Evolutionary conservation across 2,797 vertebrate species (phyloP).

Genomic region (Lutra lutra): DNA sequence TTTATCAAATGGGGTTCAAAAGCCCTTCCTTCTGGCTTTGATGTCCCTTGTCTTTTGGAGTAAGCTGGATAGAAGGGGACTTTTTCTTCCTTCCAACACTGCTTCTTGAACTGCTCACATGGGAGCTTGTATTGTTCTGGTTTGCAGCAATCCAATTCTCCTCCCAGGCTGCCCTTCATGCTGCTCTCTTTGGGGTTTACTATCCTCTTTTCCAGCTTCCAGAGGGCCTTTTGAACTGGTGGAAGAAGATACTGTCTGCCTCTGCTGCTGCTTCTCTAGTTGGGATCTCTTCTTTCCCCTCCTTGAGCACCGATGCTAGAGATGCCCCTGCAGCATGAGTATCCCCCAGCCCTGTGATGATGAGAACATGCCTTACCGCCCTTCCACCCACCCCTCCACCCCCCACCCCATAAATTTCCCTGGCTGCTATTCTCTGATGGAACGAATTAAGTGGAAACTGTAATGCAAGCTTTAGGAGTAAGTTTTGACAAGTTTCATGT

Average conservation of each 20-base stretch:
- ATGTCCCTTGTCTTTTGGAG: background rate
- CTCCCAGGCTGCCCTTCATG: background rate
- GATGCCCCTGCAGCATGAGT: slow-evolving; percentile 28
- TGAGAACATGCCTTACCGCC: background rate
- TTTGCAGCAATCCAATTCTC: background rate
- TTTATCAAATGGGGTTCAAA: slow-evolving; percentile 5
- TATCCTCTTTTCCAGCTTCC: slow-evolving; percentile 38
- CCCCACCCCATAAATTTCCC: background rate
- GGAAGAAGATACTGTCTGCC: slow-evolving; percentile 45
- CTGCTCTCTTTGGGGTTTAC: slow-evolving; percentile 44
- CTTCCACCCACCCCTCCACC: background rate
- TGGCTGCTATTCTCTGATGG: background rate
- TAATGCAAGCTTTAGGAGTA: background rate
- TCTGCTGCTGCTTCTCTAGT: slow-evolving; percentile 64
- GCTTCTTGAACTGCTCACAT: background rate
- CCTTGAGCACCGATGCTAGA: slow-evolving; percentile 77
- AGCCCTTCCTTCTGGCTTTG: background rate
- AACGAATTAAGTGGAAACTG: background rate
- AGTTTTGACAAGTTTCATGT: background rate
- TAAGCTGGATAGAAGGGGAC: background rate
- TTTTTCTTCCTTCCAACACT: slow-evolving; percentile 26
- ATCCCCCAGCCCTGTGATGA: background rate
- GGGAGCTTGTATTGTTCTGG: background rate
- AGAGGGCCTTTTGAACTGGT: slow-evolving; percentile 18
- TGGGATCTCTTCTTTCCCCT: background rate